These are phyloP conservation scores for Phodopus roborovskii DNA, from an alignment of 2,113 vertebrate genomes.

Conservation along the genomic window DNA sequence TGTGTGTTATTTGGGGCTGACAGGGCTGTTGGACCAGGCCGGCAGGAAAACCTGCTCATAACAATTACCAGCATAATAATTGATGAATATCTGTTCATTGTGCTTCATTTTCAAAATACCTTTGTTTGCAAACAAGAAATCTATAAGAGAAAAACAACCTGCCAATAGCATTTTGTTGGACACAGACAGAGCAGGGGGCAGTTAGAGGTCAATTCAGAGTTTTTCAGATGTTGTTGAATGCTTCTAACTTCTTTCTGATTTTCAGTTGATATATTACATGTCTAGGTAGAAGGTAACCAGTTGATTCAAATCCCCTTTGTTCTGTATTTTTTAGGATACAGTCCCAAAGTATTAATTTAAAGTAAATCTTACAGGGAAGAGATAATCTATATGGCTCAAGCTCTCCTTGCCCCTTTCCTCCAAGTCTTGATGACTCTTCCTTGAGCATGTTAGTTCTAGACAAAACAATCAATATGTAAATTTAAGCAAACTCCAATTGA, in stretches of 20 bases:
- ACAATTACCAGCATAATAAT: not conserved
- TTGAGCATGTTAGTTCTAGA: not conserved
- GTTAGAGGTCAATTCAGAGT: not conserved
- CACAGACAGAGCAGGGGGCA: not conserved
- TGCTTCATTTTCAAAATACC: not conserved
- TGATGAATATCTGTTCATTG: not conserved
- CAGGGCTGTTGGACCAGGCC: too few species aligned
- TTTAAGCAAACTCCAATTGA: not conserved
- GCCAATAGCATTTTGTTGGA: not conserved
- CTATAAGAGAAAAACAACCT: not conserved
- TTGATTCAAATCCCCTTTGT: not conserved
- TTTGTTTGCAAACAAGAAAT: not conserved
- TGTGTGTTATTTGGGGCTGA: too few species aligned
- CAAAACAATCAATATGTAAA: not conserved
- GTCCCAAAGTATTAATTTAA: not conserved
- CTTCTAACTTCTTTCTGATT: not conserved
- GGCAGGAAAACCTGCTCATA: too few species aligned
- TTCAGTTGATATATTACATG: not conserved
- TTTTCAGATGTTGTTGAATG: accelerated
- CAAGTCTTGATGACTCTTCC: not conserved
- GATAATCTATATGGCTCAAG: not conserved
- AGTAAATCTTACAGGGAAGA: not conserved
- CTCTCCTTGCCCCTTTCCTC: not conserved
- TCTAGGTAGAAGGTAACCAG: not conserved
- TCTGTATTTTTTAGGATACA: not conserved